Base-by-base conservation (phyloP, 2,113 vertebrate genomes). In the Microcebus griseorufus region DNA sequence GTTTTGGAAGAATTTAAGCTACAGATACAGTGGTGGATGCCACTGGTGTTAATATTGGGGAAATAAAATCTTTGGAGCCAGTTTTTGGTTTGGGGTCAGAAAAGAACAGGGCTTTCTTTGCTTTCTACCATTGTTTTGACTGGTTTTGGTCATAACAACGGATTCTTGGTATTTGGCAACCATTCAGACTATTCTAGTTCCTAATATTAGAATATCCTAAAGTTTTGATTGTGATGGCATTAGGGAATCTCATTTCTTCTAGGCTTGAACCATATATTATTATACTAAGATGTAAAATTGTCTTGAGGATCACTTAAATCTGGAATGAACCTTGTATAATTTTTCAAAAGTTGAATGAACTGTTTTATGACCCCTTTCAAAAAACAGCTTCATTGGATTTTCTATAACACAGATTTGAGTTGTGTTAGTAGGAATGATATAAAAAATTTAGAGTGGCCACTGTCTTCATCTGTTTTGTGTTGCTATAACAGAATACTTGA, bases 151-250 rank as follows among this genome's bases (percentile, higher is more conserved):
- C 32, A 45, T 55, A 42, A 76, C 62, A 82, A 45, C 51, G 72
- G 48, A 73, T 90, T 94, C 25, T 88, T 97, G 34, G 17, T 64
- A 88, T 94, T 86, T 91, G 82, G 27, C 53, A 84, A 29, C 45
- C 34, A n/a, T 70, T 76, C 29, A 60, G 39, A 12, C 27, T 25
- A 25, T 92, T 92, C 48, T 92, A 79, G 23, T 80, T n/a, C 75
- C 58, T 92, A 72, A 70, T 48, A 1, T 65, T 93, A 87, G 62
- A 93, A 45, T 73, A 88, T 80, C 34, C 60, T 22, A 22, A 34
- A 53, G 65, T 88, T 55, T 86, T 83, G 62, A 70, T 67, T 81
- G 37, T 79, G 20, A 42, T 53, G 32, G 7, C 29, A 34, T 88
- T 86, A 84, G 80, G 79, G 37, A 92, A 58, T 37, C 11, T 18